These are phyloP conservation scores for Sesamia nonagrioides DNA, from an alignment of 1,140 invertebrate genomes.

Conservation along the genomic window DNA sequence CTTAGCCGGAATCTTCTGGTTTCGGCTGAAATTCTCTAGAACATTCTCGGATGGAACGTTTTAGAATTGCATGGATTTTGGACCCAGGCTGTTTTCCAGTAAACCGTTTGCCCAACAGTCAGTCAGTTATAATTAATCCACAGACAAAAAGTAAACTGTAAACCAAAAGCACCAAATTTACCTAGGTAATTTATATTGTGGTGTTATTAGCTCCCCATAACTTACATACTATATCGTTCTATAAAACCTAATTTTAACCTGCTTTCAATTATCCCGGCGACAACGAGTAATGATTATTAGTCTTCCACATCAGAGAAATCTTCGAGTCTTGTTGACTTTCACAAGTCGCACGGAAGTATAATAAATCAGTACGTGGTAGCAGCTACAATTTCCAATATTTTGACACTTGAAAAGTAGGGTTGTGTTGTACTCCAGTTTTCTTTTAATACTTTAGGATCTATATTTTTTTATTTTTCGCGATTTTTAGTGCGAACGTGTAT, in stretches of 20 bases:
- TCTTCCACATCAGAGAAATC: not conserved
- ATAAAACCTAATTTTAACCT: not conserved
- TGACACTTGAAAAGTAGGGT: not conserved
- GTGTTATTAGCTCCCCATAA: no score
- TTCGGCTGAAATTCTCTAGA: no score
- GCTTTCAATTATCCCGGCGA: not conserved
- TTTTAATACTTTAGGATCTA: not conserved
- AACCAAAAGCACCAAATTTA: no score
- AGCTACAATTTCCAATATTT: conserved; percentile 17
- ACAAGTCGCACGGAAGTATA: conserved; percentile 8
- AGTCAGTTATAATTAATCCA: no score
- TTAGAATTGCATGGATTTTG: no score
- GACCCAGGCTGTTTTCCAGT: no score
- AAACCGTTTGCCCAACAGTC: no score
- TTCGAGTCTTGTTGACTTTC: not conserved
- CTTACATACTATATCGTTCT: no score
- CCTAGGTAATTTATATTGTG: no score
- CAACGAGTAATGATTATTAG: conserved; percentile 14
- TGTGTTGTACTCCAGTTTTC: not conserved
- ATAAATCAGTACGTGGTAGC: not conserved
- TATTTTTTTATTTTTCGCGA: not conserved
- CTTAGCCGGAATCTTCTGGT: no score
- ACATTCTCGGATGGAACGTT: no score
- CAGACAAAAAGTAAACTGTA: no score
- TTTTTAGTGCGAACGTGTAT: not conserved